These are phyloP conservation scores for Mobula birostris DNA, from an alignment of 2,113 vertebrate genomes.

Conservation along the genomic window DNA sequence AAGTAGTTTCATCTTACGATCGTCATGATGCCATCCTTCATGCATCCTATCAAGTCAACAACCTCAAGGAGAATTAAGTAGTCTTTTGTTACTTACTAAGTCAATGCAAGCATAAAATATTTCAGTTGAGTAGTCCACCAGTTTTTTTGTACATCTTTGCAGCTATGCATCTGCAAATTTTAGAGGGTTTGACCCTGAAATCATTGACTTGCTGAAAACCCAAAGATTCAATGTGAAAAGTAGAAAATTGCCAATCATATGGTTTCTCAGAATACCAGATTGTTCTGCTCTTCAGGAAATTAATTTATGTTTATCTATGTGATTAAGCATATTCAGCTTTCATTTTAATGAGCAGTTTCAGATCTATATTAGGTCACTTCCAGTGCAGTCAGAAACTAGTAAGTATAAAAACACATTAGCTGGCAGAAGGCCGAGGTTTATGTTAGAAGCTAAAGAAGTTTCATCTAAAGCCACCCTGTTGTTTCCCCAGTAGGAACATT, in stretches of 20 bases:
- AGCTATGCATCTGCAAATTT: neutral
- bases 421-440: no score
- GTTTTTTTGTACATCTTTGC: neutral
- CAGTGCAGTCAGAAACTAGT: no score
- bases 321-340: no score
- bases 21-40: neutral
- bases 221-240: neutral
- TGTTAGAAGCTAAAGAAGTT: no score
- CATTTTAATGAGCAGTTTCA: no score
- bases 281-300: neutral
- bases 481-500: no score
- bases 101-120: neutral
- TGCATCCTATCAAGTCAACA: neutral
- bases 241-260: neutral
- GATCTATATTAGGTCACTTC: no score
- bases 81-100: neutral
- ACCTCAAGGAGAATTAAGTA: neutral
- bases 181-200: neutral
- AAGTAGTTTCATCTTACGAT: neutral
- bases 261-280: neutral
- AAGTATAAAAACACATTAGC: no score
- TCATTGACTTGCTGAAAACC: neutral
- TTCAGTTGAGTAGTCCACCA: neutral
- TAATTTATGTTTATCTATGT: no score
- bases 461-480: no score